phyloP scores from a whole-genome alignment of 2,797 vertebrate genomes.

The Dryobates pubescens region DNA sequence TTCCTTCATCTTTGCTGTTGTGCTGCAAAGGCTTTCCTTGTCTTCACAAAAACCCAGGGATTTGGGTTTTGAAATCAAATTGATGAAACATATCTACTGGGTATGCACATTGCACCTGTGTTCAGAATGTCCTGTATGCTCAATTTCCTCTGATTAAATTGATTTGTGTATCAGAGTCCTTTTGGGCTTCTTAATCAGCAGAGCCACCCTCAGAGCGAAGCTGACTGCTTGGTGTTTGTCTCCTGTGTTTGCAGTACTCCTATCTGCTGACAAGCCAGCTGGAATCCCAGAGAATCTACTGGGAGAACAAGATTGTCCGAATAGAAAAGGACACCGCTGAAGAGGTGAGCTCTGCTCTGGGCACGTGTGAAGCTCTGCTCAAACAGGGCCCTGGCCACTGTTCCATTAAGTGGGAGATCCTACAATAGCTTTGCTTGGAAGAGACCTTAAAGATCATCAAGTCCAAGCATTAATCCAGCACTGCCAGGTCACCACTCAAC shows the following conservation, averaged over 20 bases:
- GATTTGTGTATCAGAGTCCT: neutral
- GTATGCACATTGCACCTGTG: neutral
- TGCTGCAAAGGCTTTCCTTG: neutral
- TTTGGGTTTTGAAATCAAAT: neutral
- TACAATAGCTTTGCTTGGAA: too few relatives aligned
- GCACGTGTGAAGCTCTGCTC: neutral
- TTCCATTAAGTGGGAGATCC: neutral
- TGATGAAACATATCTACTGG: neutral
- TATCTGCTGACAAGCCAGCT: conserved; percentile 97
- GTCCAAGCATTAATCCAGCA: too few relatives aligned
- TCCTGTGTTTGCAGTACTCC: conserved; percentile 84
- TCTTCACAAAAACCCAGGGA: neutral
- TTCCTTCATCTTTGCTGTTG: neutral
- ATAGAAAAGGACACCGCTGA: conserved; percentile 97
- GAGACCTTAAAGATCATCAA: too few relatives aligned
- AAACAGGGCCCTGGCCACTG: neutral
- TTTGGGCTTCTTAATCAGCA: neutral
- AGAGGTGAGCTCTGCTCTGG: conserved; percentile 82
- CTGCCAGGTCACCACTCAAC: too few relatives aligned
- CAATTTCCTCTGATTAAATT: neutral
- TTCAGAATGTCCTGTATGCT: neutral
- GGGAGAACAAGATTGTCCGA: conserved; percentile 98
- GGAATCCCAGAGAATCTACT: conserved; percentile 97
- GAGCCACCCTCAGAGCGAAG: neutral
- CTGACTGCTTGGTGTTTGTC: neutral